Base-by-base conservation (phyloP, 2,113 vertebrate genomes). In the Microcebus murinus region DNA sequence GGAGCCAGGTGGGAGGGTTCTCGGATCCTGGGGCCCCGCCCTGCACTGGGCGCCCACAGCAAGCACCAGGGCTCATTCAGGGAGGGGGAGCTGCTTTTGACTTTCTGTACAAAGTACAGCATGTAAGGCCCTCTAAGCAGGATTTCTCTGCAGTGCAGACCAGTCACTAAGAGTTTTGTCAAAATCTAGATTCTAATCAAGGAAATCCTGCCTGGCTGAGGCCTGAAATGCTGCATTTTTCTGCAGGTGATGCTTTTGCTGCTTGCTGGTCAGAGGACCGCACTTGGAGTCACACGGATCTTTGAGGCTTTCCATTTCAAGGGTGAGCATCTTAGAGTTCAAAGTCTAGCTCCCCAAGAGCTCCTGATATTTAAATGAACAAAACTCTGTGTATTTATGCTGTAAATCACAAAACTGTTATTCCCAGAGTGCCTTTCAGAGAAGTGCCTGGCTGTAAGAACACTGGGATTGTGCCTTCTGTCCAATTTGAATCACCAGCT, bases 391-490 rank as follows among this genome's bases (percentile, higher is more conserved):
- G 1, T 97, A 42, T 92, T 87, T 77, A 48, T 95, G 15, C 79
- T 97, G 68, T 71, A 79, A 91, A 34, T 96, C 68, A 96, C 31
- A 89, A 95, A 84, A 96, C 94, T 97, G 90, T 59, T 87, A 85
- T 96, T 98, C 96, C 98, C 68, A 1, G 91, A 96, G 76, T 97
- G 85, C 90, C 77, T 94, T 96, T 97, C 96, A 95, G 92, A 96
- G 93, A 96, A 91, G 91, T 70, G 91, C 45, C 85, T 93, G 86
- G 95, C 92, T 63, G 42, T 68, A 68, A 87, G 94, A 96, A 96
- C 55, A 82, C 93, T 71, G 63, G 90, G 87, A 21, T 97, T 96
- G 82, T 96, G 68, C 81, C 76, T 63, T 97, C 77, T 93, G 76
- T 29, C 14, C 74, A 61, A 52, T 92, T 8, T 91, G 93, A 97